phyloP scores from a whole-genome alignment of 2,888 invertebrate genomes.

The Cephus nigrinus region DNA sequence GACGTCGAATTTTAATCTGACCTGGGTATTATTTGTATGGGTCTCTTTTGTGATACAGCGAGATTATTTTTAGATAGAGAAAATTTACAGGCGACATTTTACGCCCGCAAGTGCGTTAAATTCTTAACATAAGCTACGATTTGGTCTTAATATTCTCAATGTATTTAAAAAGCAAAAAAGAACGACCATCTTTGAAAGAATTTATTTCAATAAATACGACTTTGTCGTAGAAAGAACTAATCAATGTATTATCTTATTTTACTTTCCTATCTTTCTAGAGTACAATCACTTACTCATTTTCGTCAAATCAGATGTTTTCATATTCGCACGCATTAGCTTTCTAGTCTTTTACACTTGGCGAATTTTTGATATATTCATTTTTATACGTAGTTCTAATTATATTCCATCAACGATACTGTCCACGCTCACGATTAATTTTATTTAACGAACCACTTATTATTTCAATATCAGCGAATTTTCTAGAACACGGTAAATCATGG shows the following conservation, averaged over 20 bases:
- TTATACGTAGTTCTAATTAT: not conserved
- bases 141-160: not conserved
- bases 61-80: not conserved
- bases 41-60: not conserved
- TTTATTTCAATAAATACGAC: constrained; percentile 1
- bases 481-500: constrained; percentile 9
- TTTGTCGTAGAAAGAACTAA: not conserved
- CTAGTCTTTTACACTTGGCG: not conserved
- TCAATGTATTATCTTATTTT: not conserved
- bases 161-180: not conserved
- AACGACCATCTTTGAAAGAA: not conserved
- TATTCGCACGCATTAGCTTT: not conserved
- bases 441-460: not conserved
- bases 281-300: not conserved
- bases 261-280: constrained; percentile 1
- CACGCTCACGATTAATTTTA: not conserved
- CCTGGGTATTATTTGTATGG: not conserved
- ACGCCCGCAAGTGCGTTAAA: not conserved
- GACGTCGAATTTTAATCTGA: not conserved
- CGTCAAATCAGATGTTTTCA: not conserved
- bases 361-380: not conserved
- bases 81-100: not conserved
- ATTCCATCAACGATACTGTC: not conserved
- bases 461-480: not conserved
- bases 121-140: not conserved